Conservation (phyloP, 2,797 vertebrate genomes). For the Scleropages formosus region DNA sequence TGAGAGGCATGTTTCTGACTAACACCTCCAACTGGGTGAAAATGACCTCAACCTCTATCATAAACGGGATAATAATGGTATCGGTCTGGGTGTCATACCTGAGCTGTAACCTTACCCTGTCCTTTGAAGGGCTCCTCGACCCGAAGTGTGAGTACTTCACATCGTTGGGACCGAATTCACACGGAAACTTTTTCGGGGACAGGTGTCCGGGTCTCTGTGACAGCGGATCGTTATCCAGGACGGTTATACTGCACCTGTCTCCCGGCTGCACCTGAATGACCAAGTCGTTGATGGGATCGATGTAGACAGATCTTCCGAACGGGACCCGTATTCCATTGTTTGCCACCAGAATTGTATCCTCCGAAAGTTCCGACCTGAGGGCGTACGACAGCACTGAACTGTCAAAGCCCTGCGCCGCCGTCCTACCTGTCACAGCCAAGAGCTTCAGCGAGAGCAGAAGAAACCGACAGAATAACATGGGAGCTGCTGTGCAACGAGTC, state of each 20-base stretch:
- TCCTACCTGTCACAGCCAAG: conserved; percentile 48
- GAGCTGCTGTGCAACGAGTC: conserved; percentile 27
- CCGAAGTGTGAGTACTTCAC: conserved; percentile 89
- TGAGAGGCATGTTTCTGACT: conserved; percentile 87
- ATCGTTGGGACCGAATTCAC: conserved; percentile 85
- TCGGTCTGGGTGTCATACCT: conserved; percentile 86
- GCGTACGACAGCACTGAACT: conserved; percentile 68
- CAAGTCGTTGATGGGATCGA: conserved; percentile 86
- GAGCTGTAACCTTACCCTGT: conserved; percentile 86
- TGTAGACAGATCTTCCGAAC: conserved; percentile 82
- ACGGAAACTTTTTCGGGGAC: conserved; percentile 84
- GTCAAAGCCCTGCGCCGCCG: conserved; percentile 50
- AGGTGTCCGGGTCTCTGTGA: conserved; percentile 86
- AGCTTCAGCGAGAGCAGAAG: conserved; percentile 57
- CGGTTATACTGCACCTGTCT: conserved; percentile 83
- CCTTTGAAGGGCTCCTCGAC: conserved; percentile 81
- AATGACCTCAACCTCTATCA: conserved; percentile 88
- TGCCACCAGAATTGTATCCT: conserved; percentile 78
- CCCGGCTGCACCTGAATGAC: conserved; percentile 88
- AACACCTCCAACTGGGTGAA: conserved; percentile 91
- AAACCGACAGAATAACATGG: conserved; percentile 56
- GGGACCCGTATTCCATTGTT: conserved; percentile 88
- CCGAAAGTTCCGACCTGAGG: conserved; percentile 68
- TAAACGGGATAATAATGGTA: conserved; percentile 84
- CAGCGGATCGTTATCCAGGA: conserved; percentile 86